Evolutionary conservation across 2,888 invertebrate species (phyloP).

Genomic region (Watsonalla binaria): DNA sequence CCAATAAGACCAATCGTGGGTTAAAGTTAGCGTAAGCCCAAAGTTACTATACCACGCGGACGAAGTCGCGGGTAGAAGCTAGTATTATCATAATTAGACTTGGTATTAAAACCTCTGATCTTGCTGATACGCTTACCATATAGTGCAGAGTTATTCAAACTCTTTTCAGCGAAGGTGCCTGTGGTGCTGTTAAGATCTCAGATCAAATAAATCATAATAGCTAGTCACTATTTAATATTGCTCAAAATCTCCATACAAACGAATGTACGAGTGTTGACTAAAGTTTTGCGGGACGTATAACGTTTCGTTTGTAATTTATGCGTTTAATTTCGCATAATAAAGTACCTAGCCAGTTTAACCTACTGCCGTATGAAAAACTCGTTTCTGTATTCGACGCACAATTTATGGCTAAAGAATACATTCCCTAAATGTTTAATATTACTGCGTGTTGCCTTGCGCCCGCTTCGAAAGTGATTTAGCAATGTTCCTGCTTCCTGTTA

Average conservation of each 20-base stretch:
- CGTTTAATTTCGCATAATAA: constrained; percentile 70
- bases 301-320: constrained; percentile 59
- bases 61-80: too few species aligned
- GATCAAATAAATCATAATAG: neutral
- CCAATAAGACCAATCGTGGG: too few species aligned
- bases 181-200: neutral
- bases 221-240: neutral
- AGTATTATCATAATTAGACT: too few species aligned
- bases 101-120: too few species aligned
- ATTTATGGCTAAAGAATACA: constrained; percentile 71
- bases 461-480: neutral
- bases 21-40: too few species aligned
- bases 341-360: constrained; percentile 56
- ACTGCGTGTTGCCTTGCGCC: constrained; percentile 28
- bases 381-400: constrained; percentile 53
- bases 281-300: constrained; percentile 16
- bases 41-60: too few species aligned
- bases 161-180: too few species aligned
- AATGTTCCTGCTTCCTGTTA: neutral
- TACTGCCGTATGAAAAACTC: constrained; percentile 67
- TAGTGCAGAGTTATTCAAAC: too few species aligned
- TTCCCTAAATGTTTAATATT: constrained; percentile 42
- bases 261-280: neutral
- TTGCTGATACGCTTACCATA: too few species aligned
- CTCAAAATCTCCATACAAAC: neutral